These are phyloP conservation scores for Escarpia spicata DNA, from an alignment of 2,888 invertebrate species.

Conservation along the genomic window DNA sequence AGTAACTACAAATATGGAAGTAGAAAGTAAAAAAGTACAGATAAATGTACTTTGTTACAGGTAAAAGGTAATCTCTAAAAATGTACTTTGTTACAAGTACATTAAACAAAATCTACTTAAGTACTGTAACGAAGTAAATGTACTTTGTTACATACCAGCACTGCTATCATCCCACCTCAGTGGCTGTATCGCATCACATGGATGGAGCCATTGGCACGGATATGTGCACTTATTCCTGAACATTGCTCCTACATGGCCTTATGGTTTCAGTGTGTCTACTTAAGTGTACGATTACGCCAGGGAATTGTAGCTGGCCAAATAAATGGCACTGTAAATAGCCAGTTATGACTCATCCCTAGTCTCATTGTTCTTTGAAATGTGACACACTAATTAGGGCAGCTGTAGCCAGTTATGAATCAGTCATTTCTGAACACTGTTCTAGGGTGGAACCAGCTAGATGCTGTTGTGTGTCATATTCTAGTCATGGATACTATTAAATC, in stretches of 20 bases:
- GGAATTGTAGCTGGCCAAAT: neutral
- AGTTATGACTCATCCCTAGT: neutral
- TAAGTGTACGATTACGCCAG: neutral
- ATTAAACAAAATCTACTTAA: no score
- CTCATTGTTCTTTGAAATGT: constrained; percentile 3
- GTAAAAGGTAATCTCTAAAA: no score
- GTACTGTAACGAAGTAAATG: neutral
- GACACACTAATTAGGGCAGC: constrained; percentile 3
- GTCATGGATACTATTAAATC: neutral
- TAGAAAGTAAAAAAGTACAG: no score
- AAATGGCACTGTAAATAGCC: constrained; percentile 1
- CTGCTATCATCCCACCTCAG: neutral
- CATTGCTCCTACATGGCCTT: neutral
- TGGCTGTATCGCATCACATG: neutral
- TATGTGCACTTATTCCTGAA: neutral
- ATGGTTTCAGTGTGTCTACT: neutral
- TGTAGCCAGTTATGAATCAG: neutral
- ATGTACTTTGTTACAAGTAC: no score
- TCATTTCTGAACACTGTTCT: neutral
- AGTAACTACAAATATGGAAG: no score
- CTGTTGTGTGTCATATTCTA: neutral
- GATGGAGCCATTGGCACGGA: neutral
- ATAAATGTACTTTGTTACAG: no score
- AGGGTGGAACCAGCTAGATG: neutral
- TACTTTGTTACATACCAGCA: neutral